phyloP scores from a whole-genome alignment of 2,888 invertebrate genomes.

The Nomada flava region DNA sequence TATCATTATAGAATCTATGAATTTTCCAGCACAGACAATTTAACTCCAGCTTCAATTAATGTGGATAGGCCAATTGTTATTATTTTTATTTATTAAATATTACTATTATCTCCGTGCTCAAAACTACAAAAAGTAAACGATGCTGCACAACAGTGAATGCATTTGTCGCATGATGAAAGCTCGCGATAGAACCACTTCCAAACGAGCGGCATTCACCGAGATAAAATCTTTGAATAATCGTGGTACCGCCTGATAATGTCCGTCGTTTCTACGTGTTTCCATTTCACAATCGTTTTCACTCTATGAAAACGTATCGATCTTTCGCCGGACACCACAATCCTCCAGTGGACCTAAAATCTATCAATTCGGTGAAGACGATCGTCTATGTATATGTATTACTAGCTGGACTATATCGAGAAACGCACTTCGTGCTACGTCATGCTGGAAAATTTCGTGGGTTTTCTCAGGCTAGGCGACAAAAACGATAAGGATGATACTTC shows the following conservation, averaged over 20 bases:
- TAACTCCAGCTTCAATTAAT: no score
- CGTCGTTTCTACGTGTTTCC: slow-evolving; percentile 44
- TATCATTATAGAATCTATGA: no score
- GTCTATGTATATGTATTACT: neutral
- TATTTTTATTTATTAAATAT: neutral
- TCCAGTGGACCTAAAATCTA: slow-evolving; percentile 47
- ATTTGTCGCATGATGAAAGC: slow-evolving; percentile 1
- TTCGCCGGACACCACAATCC: slow-evolving; percentile 56
- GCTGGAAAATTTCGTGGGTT: slow-evolving; percentile 18
- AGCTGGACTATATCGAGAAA: slow-evolving; percentile 19
- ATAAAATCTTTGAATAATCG: slow-evolving; percentile 35
- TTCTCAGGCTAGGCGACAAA: slow-evolving; percentile 20
- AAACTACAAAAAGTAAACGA: neutral
- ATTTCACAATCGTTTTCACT: slow-evolving; percentile 50
- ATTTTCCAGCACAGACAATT: no score
- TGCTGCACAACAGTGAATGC: neutral
- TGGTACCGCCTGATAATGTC: slow-evolving; percentile 39
- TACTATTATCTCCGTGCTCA: neutral
- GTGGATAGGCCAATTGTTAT: no score
- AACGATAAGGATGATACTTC: neutral
- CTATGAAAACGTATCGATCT: slow-evolving; percentile 59
- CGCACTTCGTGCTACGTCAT: slow-evolving; percentile 44
- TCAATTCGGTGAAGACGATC: slow-evolving; percentile 25
- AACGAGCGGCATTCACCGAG: slow-evolving; percentile 24
- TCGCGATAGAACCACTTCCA: slow-evolving; percentile 15